Percentiles rank a stretch among this genome's conserved stretches.
Evolutionary conservation across 2,113 vertebrate species (phyloP).

Genomic region (Zeus faber): DNA sequence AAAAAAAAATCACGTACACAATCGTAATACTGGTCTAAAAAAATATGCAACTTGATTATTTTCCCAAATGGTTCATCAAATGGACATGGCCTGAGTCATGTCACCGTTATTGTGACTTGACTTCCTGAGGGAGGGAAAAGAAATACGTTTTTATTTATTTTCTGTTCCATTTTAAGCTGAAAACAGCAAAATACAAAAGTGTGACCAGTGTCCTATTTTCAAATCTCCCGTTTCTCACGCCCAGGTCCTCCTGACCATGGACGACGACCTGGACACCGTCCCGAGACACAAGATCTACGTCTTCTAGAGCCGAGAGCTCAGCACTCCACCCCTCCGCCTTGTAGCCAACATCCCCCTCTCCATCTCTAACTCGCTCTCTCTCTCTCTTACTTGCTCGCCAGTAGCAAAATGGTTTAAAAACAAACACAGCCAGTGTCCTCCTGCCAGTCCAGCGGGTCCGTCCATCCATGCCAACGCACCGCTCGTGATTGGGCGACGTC

Average conservation of each 20-base stretch:
- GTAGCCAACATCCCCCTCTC: slow-evolving; percentile 36
- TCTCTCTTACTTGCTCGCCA: slow-evolving; percentile 15
- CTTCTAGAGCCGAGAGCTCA: slow-evolving; percentile 64
- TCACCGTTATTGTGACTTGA: no score
- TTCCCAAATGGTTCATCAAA: no score
- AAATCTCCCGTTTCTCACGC: neutral
- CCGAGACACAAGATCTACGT: slow-evolving; percentile 96
- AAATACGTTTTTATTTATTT: no score
- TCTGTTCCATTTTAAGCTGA: no score
- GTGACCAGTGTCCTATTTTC: no score
- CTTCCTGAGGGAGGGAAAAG: no score
- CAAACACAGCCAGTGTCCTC: slow-evolving; percentile 50
- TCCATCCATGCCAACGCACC: slow-evolving; percentile 41
- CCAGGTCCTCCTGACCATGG: slow-evolving; percentile 93
- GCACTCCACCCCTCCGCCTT: neutral
- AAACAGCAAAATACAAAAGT: neutral
- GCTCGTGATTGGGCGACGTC: slow-evolving; percentile 33
- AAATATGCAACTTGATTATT: no score
- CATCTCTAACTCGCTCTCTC: slow-evolving; percentile 39
- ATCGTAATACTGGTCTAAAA: no score
- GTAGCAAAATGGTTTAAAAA: slow-evolving; percentile 7
- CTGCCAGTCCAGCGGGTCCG: no score
- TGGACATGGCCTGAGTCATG: no score
- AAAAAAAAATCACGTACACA: no score
- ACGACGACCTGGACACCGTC: slow-evolving; percentile 89